Conservation (phyloP, 2,888 invertebrate species). For the Beris morrisii region DNA sequence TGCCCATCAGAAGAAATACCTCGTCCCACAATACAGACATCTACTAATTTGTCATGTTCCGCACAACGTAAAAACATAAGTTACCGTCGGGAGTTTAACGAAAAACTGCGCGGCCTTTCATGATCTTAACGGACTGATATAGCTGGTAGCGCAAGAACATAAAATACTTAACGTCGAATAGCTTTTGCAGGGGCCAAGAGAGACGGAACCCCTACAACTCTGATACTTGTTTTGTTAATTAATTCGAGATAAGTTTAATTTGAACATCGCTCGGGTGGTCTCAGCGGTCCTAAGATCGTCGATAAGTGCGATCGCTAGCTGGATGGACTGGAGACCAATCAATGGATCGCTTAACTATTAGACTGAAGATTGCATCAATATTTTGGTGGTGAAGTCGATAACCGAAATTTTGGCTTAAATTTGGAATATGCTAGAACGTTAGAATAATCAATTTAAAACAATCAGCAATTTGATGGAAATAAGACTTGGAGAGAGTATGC, state of each 20-base stretch:
- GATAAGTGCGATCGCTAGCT: no score
- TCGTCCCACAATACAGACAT: not conserved
- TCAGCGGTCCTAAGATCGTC: no score
- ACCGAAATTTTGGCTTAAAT: no score
- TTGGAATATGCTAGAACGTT: no score
- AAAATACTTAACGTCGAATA: not conserved
- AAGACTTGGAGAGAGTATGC: no score
- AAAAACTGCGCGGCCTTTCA: slow-evolving; percentile 14
- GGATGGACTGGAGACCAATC: no score
- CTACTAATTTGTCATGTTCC: slow-evolving; percentile 26
- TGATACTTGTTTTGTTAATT: slow-evolving; percentile 28
- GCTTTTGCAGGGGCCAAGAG: not conserved
- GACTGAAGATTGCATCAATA: no score
- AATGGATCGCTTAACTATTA: no score
- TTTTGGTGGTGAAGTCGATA: no score
- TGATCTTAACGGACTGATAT: slow-evolving; percentile 11
- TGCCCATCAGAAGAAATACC: not conserved
- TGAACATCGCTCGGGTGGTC: slow-evolving; percentile 36
- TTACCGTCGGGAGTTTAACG: slow-evolving; percentile 16
- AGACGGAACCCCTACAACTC: not conserved
- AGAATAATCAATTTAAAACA: no score
- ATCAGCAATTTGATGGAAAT: no score
- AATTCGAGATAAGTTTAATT: slow-evolving; percentile 35
- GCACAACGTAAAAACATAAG: slow-evolving; percentile 21
- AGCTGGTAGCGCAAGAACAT: not conserved